Evolutionary conservation across 2,888 invertebrate species (phyloP), one percentile per base, ranked within the genome.

Genomic region (Eristalinus aeneus): DNA sequence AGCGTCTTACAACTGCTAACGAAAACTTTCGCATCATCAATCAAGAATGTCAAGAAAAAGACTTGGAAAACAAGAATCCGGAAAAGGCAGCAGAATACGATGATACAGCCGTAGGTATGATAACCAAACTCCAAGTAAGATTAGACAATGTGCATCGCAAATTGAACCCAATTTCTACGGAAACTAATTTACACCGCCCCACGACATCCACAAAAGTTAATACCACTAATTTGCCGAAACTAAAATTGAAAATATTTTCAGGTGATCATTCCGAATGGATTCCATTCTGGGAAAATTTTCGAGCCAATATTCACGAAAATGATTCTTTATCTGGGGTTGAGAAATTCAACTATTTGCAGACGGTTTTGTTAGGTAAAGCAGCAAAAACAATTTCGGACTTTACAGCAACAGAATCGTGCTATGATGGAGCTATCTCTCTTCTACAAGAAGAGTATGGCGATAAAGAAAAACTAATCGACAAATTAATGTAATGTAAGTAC

Each of bases 261-360:
- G 58, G 58, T 12, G 58, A 58, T 2, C 23, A 58, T 12, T 5
- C 20, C 6, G 27, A 58, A 6, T 58, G 58, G 58, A 58, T 58
- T 58, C 58, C 58, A 5, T 58, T 58, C 0, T 58, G 12, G 27
- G 27, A 58, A 22, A 58, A 58, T 58, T 23, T 3, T 58, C 58
- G 31, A 1, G 22, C 58, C 12, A 27, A 22, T 27, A 23, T 58
- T 12, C 73, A 73, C 31, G 60, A 73, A 36, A 79, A 73, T 67
- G 39, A 22, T 11, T 58, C 34, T 10, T 10, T 79, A 2, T 46
- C 34, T 36, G 73, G 58, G 9, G 65, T 34, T 3, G 72, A 79
- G 27, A 79, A 79, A 46, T 79, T 64, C n/a, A 79, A 65, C 12
- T 79, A 60, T 39, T 22, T 79, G 36, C 65, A 79, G 36, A 72